phyloP scores from a whole-genome alignment of 2,888 invertebrate genomes.

The Aethes cnicana region DNA sequence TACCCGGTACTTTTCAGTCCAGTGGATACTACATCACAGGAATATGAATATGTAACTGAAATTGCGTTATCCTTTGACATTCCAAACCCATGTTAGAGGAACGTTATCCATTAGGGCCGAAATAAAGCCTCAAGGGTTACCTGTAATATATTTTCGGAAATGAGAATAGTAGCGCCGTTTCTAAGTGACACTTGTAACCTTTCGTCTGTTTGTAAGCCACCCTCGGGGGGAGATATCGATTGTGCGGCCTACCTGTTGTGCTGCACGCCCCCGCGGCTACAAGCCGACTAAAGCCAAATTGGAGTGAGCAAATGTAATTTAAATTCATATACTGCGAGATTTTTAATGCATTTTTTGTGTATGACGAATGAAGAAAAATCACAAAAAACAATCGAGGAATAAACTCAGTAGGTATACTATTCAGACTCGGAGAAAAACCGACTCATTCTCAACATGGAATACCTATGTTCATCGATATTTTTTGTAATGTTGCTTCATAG shows the following conservation, averaged over 20 bases:
- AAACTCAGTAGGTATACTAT: too few species aligned
- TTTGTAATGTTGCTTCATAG: too few species aligned
- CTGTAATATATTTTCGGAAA: constrained; percentile 30
- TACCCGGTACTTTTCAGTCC: too few species aligned
- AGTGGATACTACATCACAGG: too few species aligned
- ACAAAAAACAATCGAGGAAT: too few species aligned
- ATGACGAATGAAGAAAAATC: too few species aligned
- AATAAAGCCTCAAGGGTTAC: constrained; percentile 24
- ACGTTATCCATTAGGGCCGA: constrained; percentile 15
- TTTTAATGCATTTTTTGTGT: neutral
- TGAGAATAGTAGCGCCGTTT: constrained; percentile 32
- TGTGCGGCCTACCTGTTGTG: constrained; percentile 56
- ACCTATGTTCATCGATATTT: too few species aligned
- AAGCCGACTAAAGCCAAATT: constrained; percentile 21
- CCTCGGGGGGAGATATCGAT: constrained; percentile 57
- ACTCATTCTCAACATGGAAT: too few species aligned
- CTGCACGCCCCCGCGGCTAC: constrained; percentile 25
- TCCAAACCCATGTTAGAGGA: constrained; percentile 7
- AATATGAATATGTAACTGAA: too few species aligned
- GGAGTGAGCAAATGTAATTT: constrained; percentile 16
- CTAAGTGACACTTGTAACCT: constrained; percentile 51
- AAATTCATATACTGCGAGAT: constrained; percentile 1
- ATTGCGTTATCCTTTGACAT: too few species aligned
- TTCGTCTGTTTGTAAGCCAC: constrained; percentile 50
- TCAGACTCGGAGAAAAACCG: too few species aligned